Conservation (phyloP, 2,888 invertebrate species). For the Sympetrum striolatum region DNA sequence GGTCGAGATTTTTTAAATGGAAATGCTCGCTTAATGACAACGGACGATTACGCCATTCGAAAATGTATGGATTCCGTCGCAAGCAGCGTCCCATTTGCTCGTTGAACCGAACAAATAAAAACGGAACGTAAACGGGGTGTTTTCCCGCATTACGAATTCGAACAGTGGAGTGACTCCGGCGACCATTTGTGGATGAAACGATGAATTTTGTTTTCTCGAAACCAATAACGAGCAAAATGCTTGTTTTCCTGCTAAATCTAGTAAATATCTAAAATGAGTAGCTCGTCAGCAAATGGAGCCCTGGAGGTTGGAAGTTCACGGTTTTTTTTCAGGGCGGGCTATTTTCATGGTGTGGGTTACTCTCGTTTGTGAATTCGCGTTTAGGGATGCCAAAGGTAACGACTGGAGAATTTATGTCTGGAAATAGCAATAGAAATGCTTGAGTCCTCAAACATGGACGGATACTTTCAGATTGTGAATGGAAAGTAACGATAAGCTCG, state of each 20-base stretch:
- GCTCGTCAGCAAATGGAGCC: no score
- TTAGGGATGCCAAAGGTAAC: no score
- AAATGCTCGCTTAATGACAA: not conserved
- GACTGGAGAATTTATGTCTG: no score
- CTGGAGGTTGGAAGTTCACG: no score
- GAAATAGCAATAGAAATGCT: no score
- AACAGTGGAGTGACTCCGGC: not conserved
- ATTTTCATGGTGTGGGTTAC: no score
- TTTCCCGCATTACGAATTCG: not conserved
- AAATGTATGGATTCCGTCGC: not conserved
- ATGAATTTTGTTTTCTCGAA: not conserved
- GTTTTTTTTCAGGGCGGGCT: no score
- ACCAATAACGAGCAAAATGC: not conserved
- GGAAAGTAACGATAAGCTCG: no score
- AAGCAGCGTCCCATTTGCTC: not conserved
- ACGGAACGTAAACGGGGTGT: not conserved
- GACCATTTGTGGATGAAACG: not conserved
- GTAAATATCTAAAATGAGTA: no score
- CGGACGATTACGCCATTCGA: not conserved
- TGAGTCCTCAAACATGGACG: no score
- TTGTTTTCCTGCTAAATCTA: not conserved
- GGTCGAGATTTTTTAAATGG: not conserved
- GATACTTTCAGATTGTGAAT: no score
- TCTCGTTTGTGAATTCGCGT: no score
- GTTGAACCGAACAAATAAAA: not conserved